Percentiles rank a stretch among this genome's conserved stretches.
Evolutionary conservation across 1,140 invertebrate species (phyloP).

Genomic region (Rhopalosiphum maidis): DNA sequence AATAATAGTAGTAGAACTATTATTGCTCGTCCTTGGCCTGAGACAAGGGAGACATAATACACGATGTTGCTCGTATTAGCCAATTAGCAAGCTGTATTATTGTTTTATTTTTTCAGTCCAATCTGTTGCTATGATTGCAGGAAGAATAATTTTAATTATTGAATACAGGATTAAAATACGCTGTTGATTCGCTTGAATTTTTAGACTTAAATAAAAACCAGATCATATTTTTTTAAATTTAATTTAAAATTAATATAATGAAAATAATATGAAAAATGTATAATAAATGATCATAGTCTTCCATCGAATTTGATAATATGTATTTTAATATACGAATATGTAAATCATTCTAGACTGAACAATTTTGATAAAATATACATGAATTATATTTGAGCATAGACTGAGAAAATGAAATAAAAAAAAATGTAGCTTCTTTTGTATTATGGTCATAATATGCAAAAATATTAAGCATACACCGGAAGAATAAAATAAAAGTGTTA

Average conservation of each 20-base stretch:
- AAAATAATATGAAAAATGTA: not conserved
- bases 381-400: not conserved
- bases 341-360: not conserved
- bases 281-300: not conserved
- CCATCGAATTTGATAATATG: not conserved
- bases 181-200: not conserved
- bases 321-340: not conserved
- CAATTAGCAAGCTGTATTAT: not conserved
- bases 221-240: too few species aligned
- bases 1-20: not conserved
- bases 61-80: not conserved
- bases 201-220: not conserved
- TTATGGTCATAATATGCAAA: not conserved
- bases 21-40: not conserved
- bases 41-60: not conserved
- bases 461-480: not conserved
- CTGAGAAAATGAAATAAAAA: not conserved
- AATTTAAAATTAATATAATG: not conserved
- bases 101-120: not conserved
- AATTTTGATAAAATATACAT: not conserved
- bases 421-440: not conserved
- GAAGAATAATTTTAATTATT: too few species aligned
- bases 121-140: not conserved
- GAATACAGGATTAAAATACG: not conserved
- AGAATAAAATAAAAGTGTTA: constrained; percentile 5